Conservation (phyloP, 2,797 vertebrate species). For the Sus cebifrons region DNA sequence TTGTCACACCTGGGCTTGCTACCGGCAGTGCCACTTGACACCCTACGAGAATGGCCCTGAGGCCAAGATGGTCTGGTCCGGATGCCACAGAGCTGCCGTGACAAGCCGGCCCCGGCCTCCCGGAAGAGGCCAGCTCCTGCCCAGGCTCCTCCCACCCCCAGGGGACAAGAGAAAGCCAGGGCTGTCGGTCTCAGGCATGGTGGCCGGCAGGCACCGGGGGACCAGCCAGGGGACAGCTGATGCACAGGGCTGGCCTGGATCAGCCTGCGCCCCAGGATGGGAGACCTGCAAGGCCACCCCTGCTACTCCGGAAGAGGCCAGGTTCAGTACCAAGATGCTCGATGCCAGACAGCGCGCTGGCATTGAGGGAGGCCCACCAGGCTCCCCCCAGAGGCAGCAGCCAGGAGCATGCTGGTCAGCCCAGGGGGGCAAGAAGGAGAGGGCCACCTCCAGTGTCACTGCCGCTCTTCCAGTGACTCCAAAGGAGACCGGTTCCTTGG, state of each 20-base stretch:
- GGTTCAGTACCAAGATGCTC: no score
- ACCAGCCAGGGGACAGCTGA: neutral
- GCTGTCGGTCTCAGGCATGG: no score
- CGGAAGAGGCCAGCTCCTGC: accelerated
- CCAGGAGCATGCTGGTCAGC: accelerated
- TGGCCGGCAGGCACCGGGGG: neutral
- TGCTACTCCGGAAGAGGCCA: neutral
- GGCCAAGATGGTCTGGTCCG: neutral
- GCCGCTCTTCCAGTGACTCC: accelerated
- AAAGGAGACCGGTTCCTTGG: neutral
- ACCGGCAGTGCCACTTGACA: neutral
- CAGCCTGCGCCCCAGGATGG: no score
- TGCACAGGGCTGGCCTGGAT: no score
- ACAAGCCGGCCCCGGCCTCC: neutral
- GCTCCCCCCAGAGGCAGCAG: neutral
- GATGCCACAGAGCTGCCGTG: accelerated
- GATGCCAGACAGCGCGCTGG: neutral
- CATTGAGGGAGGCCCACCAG: neutral
- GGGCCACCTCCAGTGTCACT: accelerated
- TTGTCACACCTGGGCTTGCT: neutral
- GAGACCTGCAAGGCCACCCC: neutral
- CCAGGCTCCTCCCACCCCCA: neutral
- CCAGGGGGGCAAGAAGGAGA: accelerated
- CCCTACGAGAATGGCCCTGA: accelerated
- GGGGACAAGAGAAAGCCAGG: neutral